phyloP scores from a whole-genome alignment of 2,797 vertebrate genomes.

The Merluccius polli region DNA sequence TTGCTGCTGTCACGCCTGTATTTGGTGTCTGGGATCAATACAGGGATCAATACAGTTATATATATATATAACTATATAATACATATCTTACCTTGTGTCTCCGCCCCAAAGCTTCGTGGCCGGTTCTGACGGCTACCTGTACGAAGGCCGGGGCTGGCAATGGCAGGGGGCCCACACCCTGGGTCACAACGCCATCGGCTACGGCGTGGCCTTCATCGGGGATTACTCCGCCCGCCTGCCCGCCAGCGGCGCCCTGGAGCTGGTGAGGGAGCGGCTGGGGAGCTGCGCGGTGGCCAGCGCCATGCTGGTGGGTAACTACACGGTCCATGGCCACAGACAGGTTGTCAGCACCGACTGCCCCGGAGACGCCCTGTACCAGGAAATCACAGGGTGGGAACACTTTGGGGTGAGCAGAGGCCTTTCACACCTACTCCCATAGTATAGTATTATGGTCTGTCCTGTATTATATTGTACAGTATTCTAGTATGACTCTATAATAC shows the following conservation, averaged over 20 bases:
- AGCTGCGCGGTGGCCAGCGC: slow-evolving; percentile 66
- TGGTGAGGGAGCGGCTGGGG: slow-evolving; percentile 72
- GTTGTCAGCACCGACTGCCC: slow-evolving; percentile 76
- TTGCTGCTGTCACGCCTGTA: background rate
- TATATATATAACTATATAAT: too few species aligned
- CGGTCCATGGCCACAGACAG: slow-evolving; percentile 81
- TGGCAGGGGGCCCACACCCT: slow-evolving; percentile 83
- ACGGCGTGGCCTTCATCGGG: slow-evolving; percentile 81
- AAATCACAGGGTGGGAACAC: slow-evolving; percentile 77
- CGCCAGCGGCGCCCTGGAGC: slow-evolving; percentile 50
- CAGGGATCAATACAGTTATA: too few species aligned
- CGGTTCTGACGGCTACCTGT: slow-evolving; percentile 83
- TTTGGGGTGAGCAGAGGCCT: slow-evolving; percentile 55
- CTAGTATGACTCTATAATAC: background rate
- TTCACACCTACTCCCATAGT: background rate
- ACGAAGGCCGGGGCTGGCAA: slow-evolving; percentile 84
- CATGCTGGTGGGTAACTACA: slow-evolving; percentile 61
- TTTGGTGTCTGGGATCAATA: background rate
- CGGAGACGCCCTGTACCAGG: slow-evolving; percentile 74
- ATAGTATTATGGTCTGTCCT: background rate
- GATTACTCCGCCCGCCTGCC: slow-evolving; percentile 74
- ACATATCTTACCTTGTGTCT: too few species aligned
- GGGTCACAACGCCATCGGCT: slow-evolving; percentile 80
- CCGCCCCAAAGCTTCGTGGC: slow-evolving; percentile 82
- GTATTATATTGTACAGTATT: background rate